These are phyloP conservation scores for Dromiciops gliroides DNA, from an alignment of 2,113 vertebrate genomes.

Conservation along the genomic window DNA sequence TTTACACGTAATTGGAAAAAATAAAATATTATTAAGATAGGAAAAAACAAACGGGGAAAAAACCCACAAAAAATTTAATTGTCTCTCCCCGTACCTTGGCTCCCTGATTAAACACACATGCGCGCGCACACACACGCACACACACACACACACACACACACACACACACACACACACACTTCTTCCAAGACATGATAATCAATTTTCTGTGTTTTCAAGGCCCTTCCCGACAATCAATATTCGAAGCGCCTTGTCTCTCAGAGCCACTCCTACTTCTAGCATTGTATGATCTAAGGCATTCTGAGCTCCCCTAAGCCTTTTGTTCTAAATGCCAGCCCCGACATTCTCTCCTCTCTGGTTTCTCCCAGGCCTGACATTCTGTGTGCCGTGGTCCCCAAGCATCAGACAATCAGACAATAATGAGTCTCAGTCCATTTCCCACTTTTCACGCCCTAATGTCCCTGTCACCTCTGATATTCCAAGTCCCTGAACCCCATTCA, in stretches of 20 bases:
- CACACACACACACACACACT: background rate
- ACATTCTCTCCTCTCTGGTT: no score
- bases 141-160: background rate
- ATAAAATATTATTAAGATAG: no score
- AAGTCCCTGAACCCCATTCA: background rate
- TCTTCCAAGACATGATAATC: background rate
- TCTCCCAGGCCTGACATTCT: background rate
- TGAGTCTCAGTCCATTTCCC: background rate
- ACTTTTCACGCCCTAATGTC: background rate
- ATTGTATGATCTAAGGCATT: background rate
- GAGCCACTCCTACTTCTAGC: background rate
- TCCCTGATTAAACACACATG: background rate
- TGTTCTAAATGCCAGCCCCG: no score
- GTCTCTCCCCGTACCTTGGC: background rate
- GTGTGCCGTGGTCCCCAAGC: background rate
- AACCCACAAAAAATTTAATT: background rate
- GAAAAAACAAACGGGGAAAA: no score
- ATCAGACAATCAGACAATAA: background rate
- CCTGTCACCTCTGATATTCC: background rate
- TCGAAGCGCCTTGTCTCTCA: background rate
- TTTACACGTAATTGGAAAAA: no score
- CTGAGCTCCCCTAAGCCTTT: no score
- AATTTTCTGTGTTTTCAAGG: background rate
- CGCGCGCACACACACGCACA: no score
- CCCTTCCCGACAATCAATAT: background rate